Evolutionary conservation across 2,113 vertebrate species (phyloP).

Genomic region (Oryzias javanicus): DNA sequence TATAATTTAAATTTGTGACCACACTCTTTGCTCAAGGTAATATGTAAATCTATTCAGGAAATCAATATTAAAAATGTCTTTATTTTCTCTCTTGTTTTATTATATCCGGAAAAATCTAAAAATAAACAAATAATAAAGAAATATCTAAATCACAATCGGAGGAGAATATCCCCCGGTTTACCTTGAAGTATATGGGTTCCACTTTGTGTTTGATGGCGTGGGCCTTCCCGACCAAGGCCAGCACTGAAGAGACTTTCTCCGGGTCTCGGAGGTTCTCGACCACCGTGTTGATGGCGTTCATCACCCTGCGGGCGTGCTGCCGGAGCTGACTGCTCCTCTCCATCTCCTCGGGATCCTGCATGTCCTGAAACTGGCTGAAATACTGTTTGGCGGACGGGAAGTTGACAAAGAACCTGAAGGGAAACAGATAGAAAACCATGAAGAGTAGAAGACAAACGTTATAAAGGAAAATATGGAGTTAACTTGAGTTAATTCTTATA

Average conservation of each 20-base stretch:
- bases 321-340: constrained; percentile 81
- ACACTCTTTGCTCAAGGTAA: too few species aligned
- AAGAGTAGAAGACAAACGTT: too few species aligned
- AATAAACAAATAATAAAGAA: neutral
- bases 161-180: constrained; percentile 40
- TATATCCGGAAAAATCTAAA: neutral
- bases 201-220: constrained; percentile 96
- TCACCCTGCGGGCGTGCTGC: constrained; percentile 87
- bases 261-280: constrained; percentile 92
- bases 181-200: constrained; percentile 97
- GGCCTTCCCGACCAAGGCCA: constrained; percentile 90
- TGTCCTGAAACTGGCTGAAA: constrained; percentile 92
- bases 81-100: too few species aligned
- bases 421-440: neutral
- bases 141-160: neutral
- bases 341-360: constrained; percentile 80
- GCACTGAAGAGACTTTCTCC: constrained; percentile 89
- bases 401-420: constrained; percentile 92
- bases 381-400: constrained; percentile 96
- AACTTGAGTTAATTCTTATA: too few species aligned
- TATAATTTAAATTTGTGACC: too few species aligned
- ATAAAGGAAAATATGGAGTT: too few species aligned
- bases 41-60: too few species aligned
- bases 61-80: too few species aligned
- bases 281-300: constrained; percentile 82